Evolutionary conservation across 2,888 invertebrate species (phyloP), one percentile per base, ranked within the genome.

Genomic region (Halocaridina rubra): DNA sequence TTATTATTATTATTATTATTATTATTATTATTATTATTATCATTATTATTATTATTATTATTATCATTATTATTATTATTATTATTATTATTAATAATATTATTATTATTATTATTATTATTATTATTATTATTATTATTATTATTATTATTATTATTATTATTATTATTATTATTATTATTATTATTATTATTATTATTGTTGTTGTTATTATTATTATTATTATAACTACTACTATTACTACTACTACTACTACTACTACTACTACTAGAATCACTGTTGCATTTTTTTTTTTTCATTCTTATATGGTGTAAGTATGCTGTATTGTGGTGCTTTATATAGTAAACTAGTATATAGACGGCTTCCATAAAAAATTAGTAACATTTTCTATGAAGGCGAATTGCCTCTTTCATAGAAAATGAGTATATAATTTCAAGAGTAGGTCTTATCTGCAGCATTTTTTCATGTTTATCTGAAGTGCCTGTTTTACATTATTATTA

Each of bases 231-330:
- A 46, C 46, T 46, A 46, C 46, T 46, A 46, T 13, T 46, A 13
- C 46, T 46, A 46, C 46, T 46, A 46, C 46, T 46, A 46, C 64
- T 64, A 64, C 64, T 64, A 64, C 64, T 64, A 64, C 64, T 64
- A 64, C 1, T 1, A 64, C 2, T 64, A 1, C 64, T 64, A 64
- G 64, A 1, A 19, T 64, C 64, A 10, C 22, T 1, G 1, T 64
- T 19, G 10, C 22, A 10, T 19, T 64, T 10, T 19, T 64, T 10
- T 1, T 19, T 10, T 19, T 64, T 22, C 22, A n/a, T 10, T 19
- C 10, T 0, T 19, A n/a, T 10, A 10, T 64, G 19, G 10, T 1
- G n/a, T n/a, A n/a, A n/a, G n/a, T n/a, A n/a, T n/a, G n/a, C n/a
- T n/a, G n/a, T n/a, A n/a, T n/a, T n/a, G n/a, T n/a, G n/a, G n/a